phyloP scores from a whole-genome alignment of 2,888 invertebrate genomes.

The Meloe dianella region DNA sequence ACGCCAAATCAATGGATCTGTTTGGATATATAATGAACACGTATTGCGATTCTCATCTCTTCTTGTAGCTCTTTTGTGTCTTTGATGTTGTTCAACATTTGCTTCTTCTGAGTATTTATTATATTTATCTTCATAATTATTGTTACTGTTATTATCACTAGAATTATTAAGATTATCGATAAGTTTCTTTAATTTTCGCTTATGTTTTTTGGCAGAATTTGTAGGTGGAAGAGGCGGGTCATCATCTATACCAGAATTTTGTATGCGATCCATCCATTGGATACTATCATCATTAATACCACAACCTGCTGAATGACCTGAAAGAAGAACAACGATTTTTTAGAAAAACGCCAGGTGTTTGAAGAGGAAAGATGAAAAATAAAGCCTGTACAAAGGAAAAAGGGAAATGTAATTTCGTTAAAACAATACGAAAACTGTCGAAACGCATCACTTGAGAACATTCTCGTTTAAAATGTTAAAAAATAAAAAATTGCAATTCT shows the following conservation, averaged over 20 bases:
- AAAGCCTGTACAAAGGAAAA: no score
- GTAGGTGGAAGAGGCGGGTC: constrained; percentile 42
- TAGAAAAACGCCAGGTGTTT: no score
- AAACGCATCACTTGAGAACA: no score
- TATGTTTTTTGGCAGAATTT: constrained; percentile 32
- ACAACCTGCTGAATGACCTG: constrained; percentile 86
- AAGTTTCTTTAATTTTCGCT: constrained; percentile 29
- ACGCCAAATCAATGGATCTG: constrained; percentile 97
- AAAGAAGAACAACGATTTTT: constrained; percentile 9
- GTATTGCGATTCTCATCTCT: constrained; percentile 82
- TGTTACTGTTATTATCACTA: constrained; percentile 9
- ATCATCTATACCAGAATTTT: constrained; percentile 74
- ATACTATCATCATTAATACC: constrained; percentile 86
- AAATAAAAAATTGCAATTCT: neutral
- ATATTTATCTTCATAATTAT: constrained; percentile 61
- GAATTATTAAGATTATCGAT: neutral
- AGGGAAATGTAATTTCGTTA: neutral
- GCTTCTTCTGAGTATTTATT: constrained; percentile 82
- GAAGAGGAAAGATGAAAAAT: no score
- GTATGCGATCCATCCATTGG: constrained; percentile 92
- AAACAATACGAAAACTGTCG: neutral
- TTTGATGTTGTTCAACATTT: constrained; percentile 60
- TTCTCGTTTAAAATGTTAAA: no score
- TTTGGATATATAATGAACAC: constrained; percentile 96
- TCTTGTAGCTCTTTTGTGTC: constrained; percentile 61